Evolutionary conservation across 2,113 vertebrate species (phyloP).

Genomic region (Turnix velox): DNA sequence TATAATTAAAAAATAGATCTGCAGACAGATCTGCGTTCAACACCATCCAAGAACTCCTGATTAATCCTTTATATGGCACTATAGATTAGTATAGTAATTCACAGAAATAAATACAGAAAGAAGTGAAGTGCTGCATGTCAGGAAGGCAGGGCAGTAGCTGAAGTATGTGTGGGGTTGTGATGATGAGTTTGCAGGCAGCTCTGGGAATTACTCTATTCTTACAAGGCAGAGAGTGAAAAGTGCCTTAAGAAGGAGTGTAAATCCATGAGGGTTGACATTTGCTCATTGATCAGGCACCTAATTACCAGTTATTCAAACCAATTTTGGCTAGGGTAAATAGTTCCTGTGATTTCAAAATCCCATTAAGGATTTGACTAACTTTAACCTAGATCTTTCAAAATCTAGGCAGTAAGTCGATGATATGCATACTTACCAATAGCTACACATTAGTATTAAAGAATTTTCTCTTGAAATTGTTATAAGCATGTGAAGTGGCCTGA

Average conservation of each 20-base stretch:
- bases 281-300: background rate
- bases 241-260: background rate
- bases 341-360: background rate
- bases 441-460: background rate
- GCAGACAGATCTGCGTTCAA: background rate
- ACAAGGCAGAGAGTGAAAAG: background rate
- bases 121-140: background rate
- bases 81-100: background rate
- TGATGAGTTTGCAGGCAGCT: background rate
- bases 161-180: too few species aligned
- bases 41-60: background rate
- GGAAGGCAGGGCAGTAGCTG: background rate
- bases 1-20: background rate
- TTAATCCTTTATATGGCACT: background rate
- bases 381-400: background rate
- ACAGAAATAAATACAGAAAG: background rate
- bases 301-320: background rate
- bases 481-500: background rate
- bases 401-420: background rate
- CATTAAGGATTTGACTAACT: background rate
- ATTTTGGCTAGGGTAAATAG: background rate
- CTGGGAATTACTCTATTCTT: background rate
- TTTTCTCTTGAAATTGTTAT: background rate
- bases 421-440: background rate
- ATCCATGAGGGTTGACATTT: background rate